phyloP scores from a whole-genome alignment of 2,797 vertebrate species.

The Pangasius mekongensis region DNA sequence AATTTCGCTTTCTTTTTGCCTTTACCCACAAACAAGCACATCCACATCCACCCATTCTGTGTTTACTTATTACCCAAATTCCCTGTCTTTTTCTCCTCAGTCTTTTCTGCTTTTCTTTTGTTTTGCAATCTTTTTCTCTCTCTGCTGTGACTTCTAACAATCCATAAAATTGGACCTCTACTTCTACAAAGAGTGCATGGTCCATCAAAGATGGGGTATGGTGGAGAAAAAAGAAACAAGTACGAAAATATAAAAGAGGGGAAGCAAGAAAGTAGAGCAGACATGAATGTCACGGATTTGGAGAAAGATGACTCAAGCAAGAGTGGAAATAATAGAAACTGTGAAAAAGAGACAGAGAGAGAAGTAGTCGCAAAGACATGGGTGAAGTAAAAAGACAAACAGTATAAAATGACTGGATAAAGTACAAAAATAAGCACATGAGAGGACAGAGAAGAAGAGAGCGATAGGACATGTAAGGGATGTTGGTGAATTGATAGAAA shows the following conservation, averaged over 20 bases:
- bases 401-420: background rate
- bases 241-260: background rate
- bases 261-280: background rate
- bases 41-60: background rate
- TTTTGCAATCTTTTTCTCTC: background rate
- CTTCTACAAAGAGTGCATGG: background rate
- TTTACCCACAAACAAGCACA: background rate
- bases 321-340: background rate
- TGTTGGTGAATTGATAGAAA: conserved; percentile 26
- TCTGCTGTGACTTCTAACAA: background rate
- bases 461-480: background rate
- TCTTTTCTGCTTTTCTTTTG: background rate
- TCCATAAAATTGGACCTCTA: background rate
- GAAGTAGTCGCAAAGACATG: background rate
- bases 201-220: background rate
- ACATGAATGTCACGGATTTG: background rate
- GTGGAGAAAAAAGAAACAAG: background rate
- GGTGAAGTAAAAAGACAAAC: background rate
- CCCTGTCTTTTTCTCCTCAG: background rate
- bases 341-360: background rate
- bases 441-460: background rate
- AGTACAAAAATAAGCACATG: background rate
- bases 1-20: background rate
- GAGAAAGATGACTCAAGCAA: too few relatives aligned
- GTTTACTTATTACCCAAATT: background rate